Percentiles rank a stretch among this genome's conserved stretches.
These are phyloP conservation scores for Crotalus horridus DNA, from an alignment of 2,113 vertebrate species.

Conservation along the genomic window DNA sequence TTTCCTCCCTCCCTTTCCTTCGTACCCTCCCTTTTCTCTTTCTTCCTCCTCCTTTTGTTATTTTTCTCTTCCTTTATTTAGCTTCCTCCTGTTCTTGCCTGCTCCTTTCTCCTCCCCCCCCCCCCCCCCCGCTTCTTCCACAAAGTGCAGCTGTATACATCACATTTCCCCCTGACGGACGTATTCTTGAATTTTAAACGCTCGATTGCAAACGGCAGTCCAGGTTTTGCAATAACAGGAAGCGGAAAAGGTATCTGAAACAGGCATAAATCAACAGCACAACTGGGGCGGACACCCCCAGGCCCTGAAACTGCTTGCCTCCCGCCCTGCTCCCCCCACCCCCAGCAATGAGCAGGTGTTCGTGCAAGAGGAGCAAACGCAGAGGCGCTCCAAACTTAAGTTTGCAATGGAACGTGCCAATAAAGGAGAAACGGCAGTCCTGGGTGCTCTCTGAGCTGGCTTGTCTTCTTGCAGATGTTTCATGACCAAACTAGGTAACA, in stretches of 20 bases:
- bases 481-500: too few relatives aligned
- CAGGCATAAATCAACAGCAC: not conserved
- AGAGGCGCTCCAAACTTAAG: not conserved
- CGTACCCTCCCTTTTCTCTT: not conserved
- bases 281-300: not conserved
- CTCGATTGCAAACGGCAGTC: not conserved
- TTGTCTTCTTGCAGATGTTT: too few relatives aligned
- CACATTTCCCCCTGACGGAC: not conserved
- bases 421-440: not conserved
- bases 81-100: not conserved
- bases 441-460: too few relatives aligned
- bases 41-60: not conserved
- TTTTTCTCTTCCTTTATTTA: not conserved
- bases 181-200: not conserved
- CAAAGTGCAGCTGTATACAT: not conserved
- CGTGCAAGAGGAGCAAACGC: not conserved
- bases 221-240: not conserved
- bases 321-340: not conserved
- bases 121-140: not conserved
- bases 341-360: not conserved
- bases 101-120: not conserved
- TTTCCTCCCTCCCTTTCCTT: not conserved
- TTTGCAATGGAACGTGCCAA: not conserved
- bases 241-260: not conserved
- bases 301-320: not conserved